Evolutionary conservation across 2,113 vertebrate genomes (phyloP).

Genomic region (Struthio camelus): DNA sequence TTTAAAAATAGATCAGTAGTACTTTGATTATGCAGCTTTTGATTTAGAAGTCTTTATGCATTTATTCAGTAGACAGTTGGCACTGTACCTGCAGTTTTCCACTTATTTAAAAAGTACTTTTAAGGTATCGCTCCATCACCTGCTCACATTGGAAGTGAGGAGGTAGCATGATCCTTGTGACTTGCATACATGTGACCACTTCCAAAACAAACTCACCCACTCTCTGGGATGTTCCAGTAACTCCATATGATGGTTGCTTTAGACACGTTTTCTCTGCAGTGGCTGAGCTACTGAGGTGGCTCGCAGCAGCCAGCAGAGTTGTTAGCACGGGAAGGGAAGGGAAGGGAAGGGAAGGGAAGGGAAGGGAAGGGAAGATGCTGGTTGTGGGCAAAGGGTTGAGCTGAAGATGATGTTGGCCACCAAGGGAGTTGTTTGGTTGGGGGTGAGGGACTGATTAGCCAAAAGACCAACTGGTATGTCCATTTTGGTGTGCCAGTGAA

Average conservation of each 20-base stretch:
- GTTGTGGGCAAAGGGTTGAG: background rate
- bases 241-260: background rate
- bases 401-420: background rate
- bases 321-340: background rate
- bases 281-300: background rate
- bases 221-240: background rate
- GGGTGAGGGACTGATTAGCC: background rate
- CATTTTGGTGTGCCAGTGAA: background rate
- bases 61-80: background rate
- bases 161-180: background rate
- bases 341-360: background rate
- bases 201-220: background rate
- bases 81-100: background rate
- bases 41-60: background rate
- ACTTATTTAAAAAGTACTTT: background rate
- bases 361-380: background rate
- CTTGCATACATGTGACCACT: background rate
- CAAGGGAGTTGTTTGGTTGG: background rate
- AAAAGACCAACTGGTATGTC: background rate
- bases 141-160: background rate
- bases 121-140: background rate
- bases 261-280: background rate
- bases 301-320: background rate
- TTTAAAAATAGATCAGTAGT: background rate
- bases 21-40: constrained; percentile 8